Evolutionary conservation across 2,888 invertebrate genomes (phyloP), one percentile per base, ranked within the genome.

Genomic region (Himalopsyche japonica): DNA sequence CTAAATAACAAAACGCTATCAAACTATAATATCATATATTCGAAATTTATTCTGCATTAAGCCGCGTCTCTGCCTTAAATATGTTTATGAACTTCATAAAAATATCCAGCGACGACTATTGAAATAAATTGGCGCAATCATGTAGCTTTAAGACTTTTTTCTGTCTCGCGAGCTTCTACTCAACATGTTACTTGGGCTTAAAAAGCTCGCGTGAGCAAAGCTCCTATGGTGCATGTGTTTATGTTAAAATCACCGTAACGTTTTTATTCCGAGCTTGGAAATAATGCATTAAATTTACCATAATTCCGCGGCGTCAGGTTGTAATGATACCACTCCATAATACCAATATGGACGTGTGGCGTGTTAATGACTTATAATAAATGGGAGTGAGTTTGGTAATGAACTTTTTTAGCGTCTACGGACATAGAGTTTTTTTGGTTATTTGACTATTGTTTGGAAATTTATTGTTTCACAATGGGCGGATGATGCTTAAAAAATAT

Each of bases 71-170:
- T n/a, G 77, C n/a, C 30, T 37, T 1, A 18, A 20, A 77, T 32
- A 24, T 37, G 77, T 77, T 24, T 20, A 77, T 77, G 77, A 77
- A 37, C 37, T 77, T 37, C 37, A 77, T 37, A n/a, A 37, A n/a
- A 77, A 34, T 77, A 77, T 34, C n/a, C 34, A n/a, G 24, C 77
- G 24, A 37, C 32, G 37, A 77, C 77, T 77, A 77, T 77, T 77
- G 77, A 77, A 37, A 77, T 77, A 77, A 77, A 77, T 77, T 34
- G 77, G 37, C 20, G 77, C 70, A 70, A 70, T 70, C 70, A 70
- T 70, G 70, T 30, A 70, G 70, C 70, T 70, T 70, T 27, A 27
- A 70, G 15, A 70, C 27, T 70, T 70, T 70, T 70, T 27, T 70
- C 15, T 15, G 43, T 70, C 57, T 20, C 77, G n/a, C 37, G 77